These are phyloP conservation scores for Astropecten irregularis DNA, from an alignment of 53 echinoderm and acorn worm species.

Conservation along the genomic window DNA sequence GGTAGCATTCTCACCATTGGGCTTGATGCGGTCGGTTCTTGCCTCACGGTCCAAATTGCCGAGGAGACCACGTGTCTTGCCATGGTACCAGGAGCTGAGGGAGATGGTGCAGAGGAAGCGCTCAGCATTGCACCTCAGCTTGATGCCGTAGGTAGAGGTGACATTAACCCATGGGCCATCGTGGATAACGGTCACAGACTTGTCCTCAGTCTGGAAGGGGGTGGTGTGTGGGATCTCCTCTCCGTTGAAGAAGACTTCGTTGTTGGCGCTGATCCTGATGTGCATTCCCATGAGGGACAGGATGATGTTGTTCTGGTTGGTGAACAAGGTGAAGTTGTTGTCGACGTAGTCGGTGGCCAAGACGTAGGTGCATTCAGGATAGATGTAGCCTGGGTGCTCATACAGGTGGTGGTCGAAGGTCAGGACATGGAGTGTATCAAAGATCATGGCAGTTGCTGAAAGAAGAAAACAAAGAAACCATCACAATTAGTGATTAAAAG, in stretches of 20 bases:
- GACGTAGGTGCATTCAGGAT: slow-evolving; percentile 74
- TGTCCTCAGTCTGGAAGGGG: slow-evolving; percentile 74
- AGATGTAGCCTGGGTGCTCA: slow-evolving; percentile 75
- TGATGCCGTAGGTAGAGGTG: slow-evolving; percentile 78
- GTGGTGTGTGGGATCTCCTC: slow-evolving; percentile 36
- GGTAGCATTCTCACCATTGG: slow-evolving; percentile 69
- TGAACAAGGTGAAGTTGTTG: slow-evolving; percentile 90
- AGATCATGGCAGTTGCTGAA: slow-evolving; percentile 86
- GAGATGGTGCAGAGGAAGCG: slow-evolving; percentile 78
- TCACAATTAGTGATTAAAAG: too few relatives aligned
- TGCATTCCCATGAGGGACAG: slow-evolving; percentile 60
- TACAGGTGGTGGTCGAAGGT: slow-evolving; percentile 91
- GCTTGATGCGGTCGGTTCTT: slow-evolving; percentile 75
- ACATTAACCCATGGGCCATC: slow-evolving; percentile 91
- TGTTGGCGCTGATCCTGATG: slow-evolving; percentile 57
- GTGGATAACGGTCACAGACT: slow-evolving; percentile 63
- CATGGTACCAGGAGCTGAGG: slow-evolving; percentile 98
- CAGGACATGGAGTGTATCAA: slow-evolving; percentile 76
- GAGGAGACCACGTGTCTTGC: slow-evolving; percentile 93
- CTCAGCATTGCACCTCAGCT: slow-evolving; percentile 69
- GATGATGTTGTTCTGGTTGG: slow-evolving; percentile 63
- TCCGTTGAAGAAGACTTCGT: slow-evolving; percentile 74
- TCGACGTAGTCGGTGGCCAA: slow-evolving; percentile 93
- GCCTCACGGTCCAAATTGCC: slow-evolving; percentile 84
- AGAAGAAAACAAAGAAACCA: too few relatives aligned